Evolutionary conservation across 2,113 vertebrate genomes (phyloP).

Genomic region (Barbus barbus): DNA sequence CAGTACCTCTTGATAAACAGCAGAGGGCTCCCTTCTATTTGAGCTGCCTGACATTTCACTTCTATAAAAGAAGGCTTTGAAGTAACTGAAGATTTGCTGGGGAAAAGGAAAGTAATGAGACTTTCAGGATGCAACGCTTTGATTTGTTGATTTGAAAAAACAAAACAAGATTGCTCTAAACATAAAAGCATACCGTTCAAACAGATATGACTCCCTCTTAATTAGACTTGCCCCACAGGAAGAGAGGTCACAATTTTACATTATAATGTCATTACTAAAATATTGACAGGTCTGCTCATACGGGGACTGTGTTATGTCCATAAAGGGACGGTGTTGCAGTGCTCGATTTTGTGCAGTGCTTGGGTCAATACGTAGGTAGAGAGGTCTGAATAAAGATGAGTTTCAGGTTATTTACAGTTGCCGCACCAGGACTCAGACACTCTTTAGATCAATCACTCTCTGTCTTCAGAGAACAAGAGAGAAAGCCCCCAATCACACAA

Average conservation of each 20-base stretch:
- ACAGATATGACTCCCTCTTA: constrained; percentile 17
- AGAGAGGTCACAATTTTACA: constrained; percentile 18
- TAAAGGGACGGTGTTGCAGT: constrained; percentile 20
- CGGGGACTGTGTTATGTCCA: constrained; percentile 20
- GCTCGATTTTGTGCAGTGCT: constrained; percentile 38
- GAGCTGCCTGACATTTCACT: constrained; percentile 50
- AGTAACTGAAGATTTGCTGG: background rate
- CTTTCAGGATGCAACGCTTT: background rate
- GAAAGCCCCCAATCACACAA: constrained; percentile 23
- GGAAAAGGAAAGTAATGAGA: constrained; percentile 12
- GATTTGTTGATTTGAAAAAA: background rate
- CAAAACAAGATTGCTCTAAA: background rate
- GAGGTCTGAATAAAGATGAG: constrained; percentile 54
- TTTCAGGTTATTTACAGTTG: constrained; percentile 56
- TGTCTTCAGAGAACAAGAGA: constrained; percentile 36
- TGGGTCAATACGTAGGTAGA: constrained; percentile 38
- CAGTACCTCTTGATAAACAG: constrained; percentile 52
- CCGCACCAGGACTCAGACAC: constrained; percentile 42
- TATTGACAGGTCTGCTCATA: constrained; percentile 30
- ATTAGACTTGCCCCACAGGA: constrained; percentile 22
- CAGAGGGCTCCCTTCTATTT: constrained; percentile 63
- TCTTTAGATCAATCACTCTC: constrained; percentile 51
- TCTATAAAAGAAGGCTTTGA: constrained; percentile 26
- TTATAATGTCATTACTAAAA: constrained; percentile 29
- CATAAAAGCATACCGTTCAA: background rate